Evolutionary conservation across 2,888 invertebrate genomes (phyloP), one percentile per base, ranked within the genome.

Genomic region (Philaethria dido): DNA sequence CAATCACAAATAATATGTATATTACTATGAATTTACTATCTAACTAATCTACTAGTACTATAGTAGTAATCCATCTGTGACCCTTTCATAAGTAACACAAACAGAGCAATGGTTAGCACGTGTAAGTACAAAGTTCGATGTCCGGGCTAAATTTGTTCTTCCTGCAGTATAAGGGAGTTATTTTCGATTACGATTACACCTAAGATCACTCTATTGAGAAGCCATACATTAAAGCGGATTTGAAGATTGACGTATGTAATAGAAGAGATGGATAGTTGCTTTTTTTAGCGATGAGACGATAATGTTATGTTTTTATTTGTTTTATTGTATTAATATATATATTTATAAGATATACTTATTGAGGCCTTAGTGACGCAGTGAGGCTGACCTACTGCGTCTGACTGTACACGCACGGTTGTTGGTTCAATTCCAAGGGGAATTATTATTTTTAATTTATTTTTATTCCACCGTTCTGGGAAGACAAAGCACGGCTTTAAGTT

Each of bases 91-190:
- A 44, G 62, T 57, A 62, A 71, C 55, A 71, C 74, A 73, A 74
- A 73, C 66, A 74, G 55, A 62, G 72, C 71, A 72, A 82, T 79
- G 74, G 72, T 68, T 68, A 74, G 77, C 88, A 88, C 88, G 88
- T 87, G 87, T 78, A 77, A 75, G 80, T 82, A 77, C 77, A 68
- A 72, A 75, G 89, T 82, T 89, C 88, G 84, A 77, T 74, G 88
- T 54, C 82, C 89, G 84, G 72, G 80, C 88, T 89, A 89, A 87
- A 85, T 89, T 78, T 75, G 88, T 83, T 79, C 82, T 85, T 83
- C 82, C 84, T 80, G 83, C 82, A 81, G 77, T 74, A 73, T 69
- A 72, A 74, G 73, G 74, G 75, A 73, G 76, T 75, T 75, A 78
- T 80, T 79, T 75, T 75, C 69, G 77, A 79, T 77, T 75, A 70